Base-by-base conservation (phyloP, 2,797 vertebrate species). In the Scolopax rusticola region DNA sequence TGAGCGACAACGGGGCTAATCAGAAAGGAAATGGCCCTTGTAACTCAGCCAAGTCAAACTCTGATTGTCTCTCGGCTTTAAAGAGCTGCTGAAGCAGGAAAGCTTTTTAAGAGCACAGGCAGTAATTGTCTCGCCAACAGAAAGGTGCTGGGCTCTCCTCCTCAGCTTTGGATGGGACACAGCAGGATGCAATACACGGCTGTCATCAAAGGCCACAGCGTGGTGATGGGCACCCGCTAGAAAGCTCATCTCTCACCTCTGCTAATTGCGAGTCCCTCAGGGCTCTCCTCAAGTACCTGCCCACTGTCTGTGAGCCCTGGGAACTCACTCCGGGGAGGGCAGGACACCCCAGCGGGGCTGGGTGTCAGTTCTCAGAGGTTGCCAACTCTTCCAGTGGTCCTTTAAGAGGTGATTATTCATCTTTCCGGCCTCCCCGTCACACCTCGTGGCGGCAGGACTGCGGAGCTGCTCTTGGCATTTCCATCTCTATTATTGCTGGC, bases 21-120 rank as follows among this genome's bases (percentile, higher is more conserved):
- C 95, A 85, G 90, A 93, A 82, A 96, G 96, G 95, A 96, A 97
- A 95, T 28, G 90, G 93, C 64, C 80, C 93, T 71, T 95, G 96
- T 94, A 94, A 85, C 84, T 76, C 6, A 5, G 96, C 96, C 96
- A 97, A 97, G 90, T 64, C 93, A 95, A 96, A 94, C 90, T 83
- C 74, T 5, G 84, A 89, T 90, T 93, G 77, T 93, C 91, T 75
- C 80, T 53, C 53, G 80, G 85, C 95, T 84, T 93, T 82, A 78
- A 94, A 96, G 80, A 59, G 88, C 88, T 91, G 90, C 90, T 77
- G 91, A 89, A 87, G 92, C 89, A 94, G 65, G 61, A 96, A 84
- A 90, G 93, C 56, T 79, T 75, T 83, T 82, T 63, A 88, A 76
- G 63, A 88, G 80, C 80, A 65, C 79, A 83, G 5, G 8, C 9